Evolutionary conservation across 92 coral and sea anemone genomes (phyloP), one percentile per base, ranked within the genome.

Genomic region (Chrysogorgia sp.): DNA sequence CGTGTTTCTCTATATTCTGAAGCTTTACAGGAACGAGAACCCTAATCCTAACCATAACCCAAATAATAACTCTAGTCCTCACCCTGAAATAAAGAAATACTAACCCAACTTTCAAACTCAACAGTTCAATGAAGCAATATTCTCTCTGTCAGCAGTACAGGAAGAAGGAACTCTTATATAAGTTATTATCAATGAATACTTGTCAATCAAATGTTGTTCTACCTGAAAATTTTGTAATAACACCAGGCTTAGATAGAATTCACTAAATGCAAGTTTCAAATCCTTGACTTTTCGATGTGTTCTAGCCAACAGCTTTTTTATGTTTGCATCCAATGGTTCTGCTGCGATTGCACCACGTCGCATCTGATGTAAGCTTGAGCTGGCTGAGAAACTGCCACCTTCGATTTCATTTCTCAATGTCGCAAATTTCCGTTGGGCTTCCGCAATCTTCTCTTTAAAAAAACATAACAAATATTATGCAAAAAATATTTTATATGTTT

Each of bases 181-280:
- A n/a, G n/a, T n/a, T n/a, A n/a, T n/a, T n/a, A n/a, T n/a, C n/a
- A n/a, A n/a, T n/a, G n/a, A n/a, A n/a, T n/a, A n/a, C n/a, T n/a
- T n/a, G n/a, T n/a, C n/a, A n/a, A n/a, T n/a, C n/a, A n/a, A n/a
- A n/a, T n/a, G n/a, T n/a, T n/a, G n/a, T n/a, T n/a, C n/a, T 47
- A 92, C 98, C 96, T 94, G 98, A 65, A 87, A 94, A 75, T 94
- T 94, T 50, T 94, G 98, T 53, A 94, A 71, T 67, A 94, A 81
- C 45, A 86, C 88, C 77, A 94, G 88, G 52, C 98, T 94, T 30
- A 94, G 86, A 67, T 94, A 94, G 84, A 91, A 94, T 40, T 94
- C 98, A 81, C 97, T 92, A 70, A 94, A 94, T 52, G 98, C 98
- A 83, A 94, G 81, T 81, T 94, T 94, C 56, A 94, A 71, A 35